Conservation (phyloP, 2,888 invertebrate species). For the Sicus ferrugineus region DNA sequence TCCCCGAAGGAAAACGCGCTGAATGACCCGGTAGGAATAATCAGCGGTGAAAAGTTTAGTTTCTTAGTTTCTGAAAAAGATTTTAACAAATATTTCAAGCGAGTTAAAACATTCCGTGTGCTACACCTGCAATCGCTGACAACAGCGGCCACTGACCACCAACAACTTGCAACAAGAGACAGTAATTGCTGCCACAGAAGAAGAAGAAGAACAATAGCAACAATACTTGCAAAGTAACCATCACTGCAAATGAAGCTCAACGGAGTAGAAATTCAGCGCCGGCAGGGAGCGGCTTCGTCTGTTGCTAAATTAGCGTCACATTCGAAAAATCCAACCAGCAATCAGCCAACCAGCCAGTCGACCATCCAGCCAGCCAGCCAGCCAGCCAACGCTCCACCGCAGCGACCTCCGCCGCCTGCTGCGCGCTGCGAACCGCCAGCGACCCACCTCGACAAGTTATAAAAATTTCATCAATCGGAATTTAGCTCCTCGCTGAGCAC, state of each 20-base stretch:
- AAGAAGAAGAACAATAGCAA: conserved; percentile 27
- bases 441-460: not conserved
- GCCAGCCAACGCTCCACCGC: not conserved
- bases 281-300: conserved; percentile 2
- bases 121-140: conserved; percentile 28
- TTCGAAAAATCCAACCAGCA: conserved; percentile 16
- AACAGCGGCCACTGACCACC: conserved; percentile 9
- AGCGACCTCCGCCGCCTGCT: not conserved
- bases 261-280: not conserved
- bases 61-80: too few species aligned
- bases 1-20: too few species aligned
- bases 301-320: conserved; percentile 22
- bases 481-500: conserved; percentile 16
- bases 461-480: conserved; percentile 28
- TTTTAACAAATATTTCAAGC: too few species aligned
- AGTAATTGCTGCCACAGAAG: too few species aligned
- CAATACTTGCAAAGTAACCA: conserved; percentile 31
- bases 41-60: too few species aligned
- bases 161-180: too few species aligned
- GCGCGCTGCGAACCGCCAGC: not conserved
- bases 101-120: conserved; percentile 18
- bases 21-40: too few species aligned
- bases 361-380: not conserved
- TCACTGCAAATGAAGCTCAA: conserved; percentile 31
- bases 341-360: not conserved